These are phyloP conservation scores for Dipodomys ordii DNA, from an alignment of 2,113 vertebrate species.

Conservation along the genomic window DNA sequence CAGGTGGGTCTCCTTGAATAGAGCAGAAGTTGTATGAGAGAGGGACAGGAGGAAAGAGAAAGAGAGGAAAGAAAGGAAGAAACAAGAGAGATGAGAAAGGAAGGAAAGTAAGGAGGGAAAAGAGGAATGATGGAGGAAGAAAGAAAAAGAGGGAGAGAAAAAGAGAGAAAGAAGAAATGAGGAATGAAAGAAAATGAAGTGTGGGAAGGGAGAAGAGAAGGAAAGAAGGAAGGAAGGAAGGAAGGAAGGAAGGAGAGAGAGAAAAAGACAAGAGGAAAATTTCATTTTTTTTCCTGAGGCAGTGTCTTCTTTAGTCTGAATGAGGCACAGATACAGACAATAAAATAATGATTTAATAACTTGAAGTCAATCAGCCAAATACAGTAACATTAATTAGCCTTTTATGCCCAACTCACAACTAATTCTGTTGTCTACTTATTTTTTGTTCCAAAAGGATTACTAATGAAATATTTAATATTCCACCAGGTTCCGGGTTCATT, in stretches of 20 bases:
- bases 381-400: conserved; percentile 88
- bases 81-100: neutral
- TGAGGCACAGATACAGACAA: conserved; percentile 82
- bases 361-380: conserved; percentile 84
- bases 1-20: neutral
- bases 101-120: neutral
- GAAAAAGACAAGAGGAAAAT: neutral
- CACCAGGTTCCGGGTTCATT: conserved; percentile 81
- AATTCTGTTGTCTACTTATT: conserved; percentile 87
- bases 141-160: neutral
- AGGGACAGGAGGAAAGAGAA: too few relatives aligned
- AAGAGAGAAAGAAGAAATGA: neutral
- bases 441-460: conserved; percentile 84
- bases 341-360: conserved; percentile 87
- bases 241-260: too few relatives aligned
- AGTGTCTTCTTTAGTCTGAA: conserved; percentile 79
- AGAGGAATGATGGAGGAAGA: neutral
- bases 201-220: too few relatives aligned
- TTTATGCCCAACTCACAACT: conserved; percentile 85
- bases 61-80: neutral
- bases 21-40: too few relatives aligned
- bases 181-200: neutral
- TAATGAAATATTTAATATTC: conserved; percentile 87
- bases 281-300: conserved; percentile 68
- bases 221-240: neutral